Evolutionary conservation across 2,888 invertebrate genomes (phyloP).

Genomic region (Notocelia uddmanniana): DNA sequence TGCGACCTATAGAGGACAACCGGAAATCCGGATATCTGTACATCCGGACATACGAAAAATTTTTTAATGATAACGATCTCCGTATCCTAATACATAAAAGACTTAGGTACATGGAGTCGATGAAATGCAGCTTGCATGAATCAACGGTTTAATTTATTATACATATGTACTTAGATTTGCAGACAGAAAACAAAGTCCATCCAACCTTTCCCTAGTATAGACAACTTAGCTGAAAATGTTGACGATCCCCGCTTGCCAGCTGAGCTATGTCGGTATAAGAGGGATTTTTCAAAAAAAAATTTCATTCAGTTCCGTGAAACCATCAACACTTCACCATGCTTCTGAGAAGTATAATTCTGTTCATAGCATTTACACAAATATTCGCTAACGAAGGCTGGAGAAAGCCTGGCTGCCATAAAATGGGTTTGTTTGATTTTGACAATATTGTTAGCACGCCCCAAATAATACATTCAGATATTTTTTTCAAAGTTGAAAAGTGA

Average conservation of each 20-base stretch:
- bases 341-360: constrained; percentile 64
- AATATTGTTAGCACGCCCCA: background rate
- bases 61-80: too few relatives aligned
- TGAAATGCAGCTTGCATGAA: too few relatives aligned
- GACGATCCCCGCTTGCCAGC: constrained; percentile 48
- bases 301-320: constrained; percentile 52
- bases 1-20: too few relatives aligned
- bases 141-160: too few relatives aligned
- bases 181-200: too few relatives aligned
- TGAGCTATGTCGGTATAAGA: constrained; percentile 52
- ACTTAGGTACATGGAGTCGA: too few relatives aligned
- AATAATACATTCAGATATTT: background rate
- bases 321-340: constrained; percentile 62
- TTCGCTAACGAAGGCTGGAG: constrained; percentile 86
- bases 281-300: constrained; percentile 32
- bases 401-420: constrained; percentile 92
- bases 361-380: constrained; percentile 72
- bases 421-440: constrained; percentile 81
- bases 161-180: too few relatives aligned
- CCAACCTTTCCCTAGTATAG: too few relatives aligned
- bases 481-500: background rate
- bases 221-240: constrained; percentile 47
- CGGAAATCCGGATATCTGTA: too few relatives aligned
- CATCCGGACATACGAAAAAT: too few relatives aligned
- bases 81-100: too few relatives aligned